These are phyloP conservation scores for Lacanobia oleracea DNA, from an alignment of 2,888 invertebrate genomes.

Conservation along the genomic window DNA sequence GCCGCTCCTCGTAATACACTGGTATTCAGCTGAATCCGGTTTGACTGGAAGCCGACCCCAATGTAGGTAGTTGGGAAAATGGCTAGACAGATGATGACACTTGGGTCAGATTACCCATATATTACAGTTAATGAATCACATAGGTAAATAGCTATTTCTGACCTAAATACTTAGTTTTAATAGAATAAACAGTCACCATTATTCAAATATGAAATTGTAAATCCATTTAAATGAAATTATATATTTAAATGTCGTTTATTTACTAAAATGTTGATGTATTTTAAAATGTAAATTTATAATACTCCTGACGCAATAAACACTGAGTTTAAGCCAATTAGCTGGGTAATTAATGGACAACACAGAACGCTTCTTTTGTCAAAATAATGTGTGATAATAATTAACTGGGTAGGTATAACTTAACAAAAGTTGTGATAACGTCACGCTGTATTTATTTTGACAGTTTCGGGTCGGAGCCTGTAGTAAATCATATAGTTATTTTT, in stretches of 20 bases:
- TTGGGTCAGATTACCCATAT: too few relatives aligned
- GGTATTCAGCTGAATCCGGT: too few relatives aligned
- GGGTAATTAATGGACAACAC: conserved; percentile 4
- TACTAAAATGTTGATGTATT: conserved; percentile 5
- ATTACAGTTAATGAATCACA: too few relatives aligned
- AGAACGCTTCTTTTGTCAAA: conserved; percentile 15
- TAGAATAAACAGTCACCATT: neutral
- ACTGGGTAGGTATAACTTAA: neutral
- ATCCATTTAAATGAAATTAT: neutral
- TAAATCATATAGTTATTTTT: neutral
- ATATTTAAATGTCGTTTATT: neutral
- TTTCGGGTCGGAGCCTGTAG: neutral
- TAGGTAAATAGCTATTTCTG: too few relatives aligned
- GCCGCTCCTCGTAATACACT: too few relatives aligned
- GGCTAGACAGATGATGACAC: too few relatives aligned
- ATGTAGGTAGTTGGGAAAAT: too few relatives aligned
- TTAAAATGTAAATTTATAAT: conserved; percentile 5
- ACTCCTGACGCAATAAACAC: conserved; percentile 12
- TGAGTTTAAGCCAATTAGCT: conserved; percentile 31
- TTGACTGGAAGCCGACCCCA: too few relatives aligned
- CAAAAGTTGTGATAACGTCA: neutral
- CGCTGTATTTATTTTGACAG: neutral
- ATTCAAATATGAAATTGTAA: neutral
- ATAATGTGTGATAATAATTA: conserved; percentile 7
- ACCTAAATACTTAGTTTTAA: too few relatives aligned